phyloP scores from a whole-genome alignment of 2,113 vertebrate genomes.

The Carlito syrichta region DNA sequence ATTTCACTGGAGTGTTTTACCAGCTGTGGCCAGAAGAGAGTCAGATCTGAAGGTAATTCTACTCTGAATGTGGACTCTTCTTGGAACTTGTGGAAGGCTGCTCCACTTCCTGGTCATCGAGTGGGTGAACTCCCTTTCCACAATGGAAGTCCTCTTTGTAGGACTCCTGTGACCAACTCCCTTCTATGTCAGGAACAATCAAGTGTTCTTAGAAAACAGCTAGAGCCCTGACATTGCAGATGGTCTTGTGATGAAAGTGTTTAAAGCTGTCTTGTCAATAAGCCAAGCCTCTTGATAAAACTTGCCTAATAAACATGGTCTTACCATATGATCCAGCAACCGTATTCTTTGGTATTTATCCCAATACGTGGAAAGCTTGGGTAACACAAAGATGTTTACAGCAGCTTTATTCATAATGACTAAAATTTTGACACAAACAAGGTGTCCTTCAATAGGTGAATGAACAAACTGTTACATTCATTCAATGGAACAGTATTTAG shows the following conservation, averaged over 20 bases:
- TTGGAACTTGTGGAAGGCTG: not conserved
- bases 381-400: not conserved
- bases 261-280: not conserved
- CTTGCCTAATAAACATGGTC: not conserved
- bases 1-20: not conserved
- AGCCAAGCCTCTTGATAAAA: not conserved
- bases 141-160: fast-evolving
- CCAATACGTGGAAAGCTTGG: not conserved
- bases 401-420: not conserved
- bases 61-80: not conserved
- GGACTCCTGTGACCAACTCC: not conserved
- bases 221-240: too few species aligned
- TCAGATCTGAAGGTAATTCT: not conserved
- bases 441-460: not conserved
- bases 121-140: too few species aligned
- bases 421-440: not conserved
- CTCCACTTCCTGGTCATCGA: fast-evolving
- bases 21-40: not conserved
- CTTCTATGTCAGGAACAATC: not conserved
- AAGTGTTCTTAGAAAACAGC: not conserved
- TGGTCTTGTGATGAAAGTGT: not conserved
- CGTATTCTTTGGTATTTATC: not conserved
- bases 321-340: not conserved
- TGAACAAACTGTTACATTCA: not conserved
- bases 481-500: not conserved